Base-by-base conservation (phyloP, 2,888 invertebrate species). In the Priocnemis perturbator region DNA sequence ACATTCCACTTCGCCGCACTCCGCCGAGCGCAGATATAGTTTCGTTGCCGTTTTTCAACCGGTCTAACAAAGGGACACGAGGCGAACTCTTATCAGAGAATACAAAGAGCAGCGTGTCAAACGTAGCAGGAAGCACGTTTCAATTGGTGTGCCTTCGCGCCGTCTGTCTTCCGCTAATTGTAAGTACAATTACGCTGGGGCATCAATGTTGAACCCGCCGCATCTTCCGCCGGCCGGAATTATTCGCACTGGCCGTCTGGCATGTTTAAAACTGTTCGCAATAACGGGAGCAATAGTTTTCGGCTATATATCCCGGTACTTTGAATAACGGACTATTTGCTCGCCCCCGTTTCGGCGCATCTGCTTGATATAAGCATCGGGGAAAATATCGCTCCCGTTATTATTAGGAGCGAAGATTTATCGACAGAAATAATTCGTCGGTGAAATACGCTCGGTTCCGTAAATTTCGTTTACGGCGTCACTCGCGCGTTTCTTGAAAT, bases 331-430 rank as follows among this genome's bases (percentile, higher is more conserved):
- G 67, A 69, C 55, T 56, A 65, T 58, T 69, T 69, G 60, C 69
- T 64, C 60, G 62, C 21, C 45, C 45, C 57, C 56, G 64, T 60
- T 66, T 61, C 26, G 37, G 63, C 37, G 59, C 53, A 65, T 55
- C 55, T 21, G 55, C 74, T 64, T 75, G 69, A 76, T 75, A 72
- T 65, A 67, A 64, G 61, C 67, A 67, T 75, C 71, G 67, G 59
- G 71, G 63, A 75, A 68, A 75, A 76, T 76, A 76, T 69, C 67
- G 76, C 58, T 45, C 71, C 74, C 69, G 74, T 74, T 67, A 74
- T 57, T 63, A 66, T 60, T 71, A 63, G 69, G 66, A 56, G 45
- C 55, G 60, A 50, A 62, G 64, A 75, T 75, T 75, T 74, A 75
- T 64, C 56, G 60, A 47, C 50, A 26, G 26, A 57, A 66, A 70